These are phyloP conservation scores for Drosophila mulleri DNA, from an alignment of 2,888 invertebrate genomes.

Conservation along the genomic window DNA sequence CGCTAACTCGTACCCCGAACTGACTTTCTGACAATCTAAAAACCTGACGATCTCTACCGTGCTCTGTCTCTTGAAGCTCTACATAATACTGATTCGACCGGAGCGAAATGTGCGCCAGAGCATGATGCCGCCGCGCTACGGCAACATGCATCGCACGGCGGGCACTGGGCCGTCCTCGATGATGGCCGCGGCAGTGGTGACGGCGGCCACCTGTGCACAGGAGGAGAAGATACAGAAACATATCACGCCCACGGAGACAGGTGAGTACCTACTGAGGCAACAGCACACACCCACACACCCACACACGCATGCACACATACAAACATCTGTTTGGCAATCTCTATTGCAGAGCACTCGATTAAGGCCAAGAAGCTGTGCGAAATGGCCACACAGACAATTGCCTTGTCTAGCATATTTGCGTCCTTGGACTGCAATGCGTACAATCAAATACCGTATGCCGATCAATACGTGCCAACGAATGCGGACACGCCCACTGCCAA, in stretches of 20 bases:
- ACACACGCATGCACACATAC: not conserved
- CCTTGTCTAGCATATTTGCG: slow-evolving; percentile 84
- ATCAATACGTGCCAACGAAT: slow-evolving; percentile 85
- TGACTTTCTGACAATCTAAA: no score
- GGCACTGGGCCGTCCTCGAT: slow-evolving; percentile 88
- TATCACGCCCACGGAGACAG: slow-evolving; percentile 86
- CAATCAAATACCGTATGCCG: slow-evolving; percentile 83
- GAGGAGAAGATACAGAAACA: slow-evolving; percentile 89
- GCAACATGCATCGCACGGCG: slow-evolving; percentile 88
- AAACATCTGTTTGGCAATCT: slow-evolving; percentile 2
- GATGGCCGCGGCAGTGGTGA: slow-evolving; percentile 89
- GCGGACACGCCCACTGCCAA: slow-evolving; percentile 34
- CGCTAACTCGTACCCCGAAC: no score
- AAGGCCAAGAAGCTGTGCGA: slow-evolving; percentile 84
- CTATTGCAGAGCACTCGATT: slow-evolving; percentile 70
- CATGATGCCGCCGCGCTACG: slow-evolving; percentile 91
- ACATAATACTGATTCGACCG: slow-evolving; percentile 95
- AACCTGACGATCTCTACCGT: not conserved
- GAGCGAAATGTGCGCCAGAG: slow-evolving; percentile 95
- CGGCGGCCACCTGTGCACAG: slow-evolving; percentile 89
- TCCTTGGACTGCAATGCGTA: slow-evolving; percentile 81
- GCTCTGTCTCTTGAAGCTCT: slow-evolving; percentile 87
- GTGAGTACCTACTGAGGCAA: slow-evolving; percentile 43
- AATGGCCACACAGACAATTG: slow-evolving; percentile 85
- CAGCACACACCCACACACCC: not conserved